Evolutionary conservation across 2,888 invertebrate genomes (phyloP).

Genomic region (Sthenelais limicola): DNA sequence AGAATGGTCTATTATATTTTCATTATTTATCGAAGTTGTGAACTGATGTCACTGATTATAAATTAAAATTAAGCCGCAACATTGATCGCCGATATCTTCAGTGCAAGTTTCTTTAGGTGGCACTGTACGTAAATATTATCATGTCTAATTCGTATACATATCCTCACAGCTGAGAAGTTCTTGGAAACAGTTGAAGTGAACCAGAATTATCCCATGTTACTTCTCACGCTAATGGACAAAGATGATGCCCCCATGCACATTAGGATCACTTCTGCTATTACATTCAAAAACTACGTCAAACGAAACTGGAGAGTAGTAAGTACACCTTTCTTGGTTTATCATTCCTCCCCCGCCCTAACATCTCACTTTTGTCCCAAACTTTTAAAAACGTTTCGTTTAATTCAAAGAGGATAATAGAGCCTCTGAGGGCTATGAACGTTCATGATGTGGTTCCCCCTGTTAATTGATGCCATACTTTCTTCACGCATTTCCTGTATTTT

Average conservation of each 20-base stretch:
- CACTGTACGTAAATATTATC: not conserved
- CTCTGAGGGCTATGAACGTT: too few relatives aligned
- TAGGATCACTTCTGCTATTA: constrained; percentile 90
- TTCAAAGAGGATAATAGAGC: too few relatives aligned
- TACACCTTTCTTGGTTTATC: too few relatives aligned
- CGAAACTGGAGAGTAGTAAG: constrained; percentile 84
- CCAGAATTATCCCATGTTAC: constrained; percentile 89
- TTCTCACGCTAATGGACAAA: constrained; percentile 89
- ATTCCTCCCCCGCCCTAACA: too few relatives aligned
- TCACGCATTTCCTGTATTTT: too few relatives aligned
- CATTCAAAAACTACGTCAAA: constrained; percentile 97
- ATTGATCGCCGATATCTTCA: not conserved
- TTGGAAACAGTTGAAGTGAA: constrained; percentile 91
- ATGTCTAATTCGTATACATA: not conserved
- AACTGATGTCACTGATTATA: not conserved
- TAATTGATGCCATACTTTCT: too few relatives aligned
- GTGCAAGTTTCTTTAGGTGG: too few relatives aligned
- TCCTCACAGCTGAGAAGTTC: constrained; percentile 86
- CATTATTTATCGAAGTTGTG: too few relatives aligned
- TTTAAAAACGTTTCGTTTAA: too few relatives aligned
- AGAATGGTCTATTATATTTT: too few relatives aligned
- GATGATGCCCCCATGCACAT: constrained; percentile 82
- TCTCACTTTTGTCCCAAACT: too few relatives aligned
- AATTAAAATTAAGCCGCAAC: not conserved
- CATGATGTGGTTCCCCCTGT: too few relatives aligned